These are phyloP conservation scores for Epinephelus cyanopodus DNA, from an alignment of 2,113 vertebrate genomes.

Conservation along the genomic window DNA sequence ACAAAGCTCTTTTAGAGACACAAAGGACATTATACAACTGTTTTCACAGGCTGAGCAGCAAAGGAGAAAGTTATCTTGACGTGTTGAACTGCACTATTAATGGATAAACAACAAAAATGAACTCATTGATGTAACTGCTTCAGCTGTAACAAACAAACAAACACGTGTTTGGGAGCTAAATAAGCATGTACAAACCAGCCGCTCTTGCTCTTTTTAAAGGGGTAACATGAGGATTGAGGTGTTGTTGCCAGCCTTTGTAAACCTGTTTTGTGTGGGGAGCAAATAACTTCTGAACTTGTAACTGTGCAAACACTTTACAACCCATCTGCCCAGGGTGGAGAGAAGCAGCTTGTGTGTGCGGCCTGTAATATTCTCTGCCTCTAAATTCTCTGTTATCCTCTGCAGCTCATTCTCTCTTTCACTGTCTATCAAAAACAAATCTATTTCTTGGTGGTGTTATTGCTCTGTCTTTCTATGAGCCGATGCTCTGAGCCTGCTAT, in stretches of 20 bases:
- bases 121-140: neutral
- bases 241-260: slow-evolving; percentile 38
- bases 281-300: slow-evolving; percentile 60
- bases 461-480: slow-evolving; percentile 37
- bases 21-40: neutral
- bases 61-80: neutral
- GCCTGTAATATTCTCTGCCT: slow-evolving; percentile 45
- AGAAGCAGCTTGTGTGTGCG: slow-evolving; percentile 29
- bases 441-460: slow-evolving; percentile 32
- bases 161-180: neutral
- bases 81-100: neutral
- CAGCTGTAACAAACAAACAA: neutral
- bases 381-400: slow-evolving; percentile 44
- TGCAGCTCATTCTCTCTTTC: slow-evolving; percentile 41
- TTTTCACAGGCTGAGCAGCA: neutral
- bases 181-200: neutral
- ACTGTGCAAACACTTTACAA: slow-evolving; percentile 43
- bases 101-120: neutral
- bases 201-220: neutral
- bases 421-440: slow-evolving; percentile 60
- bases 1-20: neutral
- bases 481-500: slow-evolving; percentile 22
- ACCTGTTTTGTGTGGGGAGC: slow-evolving; percentile 36
- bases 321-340: slow-evolving; percentile 40
- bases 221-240: slow-evolving; percentile 22